Conservation (phyloP, 2,888 invertebrate species). For the Tuta absoluta region DNA sequence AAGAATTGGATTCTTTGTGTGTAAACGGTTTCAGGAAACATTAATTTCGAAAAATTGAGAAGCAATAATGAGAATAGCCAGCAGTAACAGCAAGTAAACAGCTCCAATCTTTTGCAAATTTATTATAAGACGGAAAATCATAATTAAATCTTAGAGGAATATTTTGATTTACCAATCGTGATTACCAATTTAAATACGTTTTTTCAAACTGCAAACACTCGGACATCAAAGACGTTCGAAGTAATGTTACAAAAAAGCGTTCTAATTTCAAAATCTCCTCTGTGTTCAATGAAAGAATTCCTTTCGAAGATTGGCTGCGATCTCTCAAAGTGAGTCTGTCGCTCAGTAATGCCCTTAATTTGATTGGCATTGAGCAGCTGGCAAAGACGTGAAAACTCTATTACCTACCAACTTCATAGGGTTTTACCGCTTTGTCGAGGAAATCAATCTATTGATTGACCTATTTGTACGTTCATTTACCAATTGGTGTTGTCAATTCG, state of each 20-base stretch:
- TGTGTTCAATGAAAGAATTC: slow-evolving; percentile 55
- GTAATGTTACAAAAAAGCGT: neutral
- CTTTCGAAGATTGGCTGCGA: slow-evolving; percentile 63
- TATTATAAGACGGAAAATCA: too few relatives aligned
- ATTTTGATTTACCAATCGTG: neutral
- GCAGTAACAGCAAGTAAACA: too few relatives aligned
- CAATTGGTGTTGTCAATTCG: neutral
- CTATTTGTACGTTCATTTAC: slow-evolving; percentile 21
- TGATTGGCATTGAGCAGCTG: slow-evolving; percentile 75
- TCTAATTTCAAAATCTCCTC: slow-evolving; percentile 44
- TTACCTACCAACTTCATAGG: slow-evolving; percentile 57
- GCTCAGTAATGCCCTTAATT: slow-evolving; percentile 71
- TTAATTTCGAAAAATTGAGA: neutral
- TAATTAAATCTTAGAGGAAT: neutral
- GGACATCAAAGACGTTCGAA: slow-evolving; percentile 11
- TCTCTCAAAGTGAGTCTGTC: slow-evolving; percentile 52
- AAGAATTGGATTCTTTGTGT: slow-evolving; percentile 3
- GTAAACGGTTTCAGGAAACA: neutral
- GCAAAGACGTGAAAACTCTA: slow-evolving; percentile 68
- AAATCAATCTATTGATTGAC: slow-evolving; percentile 49
- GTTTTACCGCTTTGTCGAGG: slow-evolving; percentile 51
- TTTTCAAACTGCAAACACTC: neutral
- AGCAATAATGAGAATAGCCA: too few relatives aligned
- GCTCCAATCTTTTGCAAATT: too few relatives aligned
- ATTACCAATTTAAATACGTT: neutral